A percentile compares a stretch with the other conserved stretches of the same genome.
phyloP scores from a whole-genome alignment of 2,888 invertebrate species.

The Homarus gammarus region DNA sequence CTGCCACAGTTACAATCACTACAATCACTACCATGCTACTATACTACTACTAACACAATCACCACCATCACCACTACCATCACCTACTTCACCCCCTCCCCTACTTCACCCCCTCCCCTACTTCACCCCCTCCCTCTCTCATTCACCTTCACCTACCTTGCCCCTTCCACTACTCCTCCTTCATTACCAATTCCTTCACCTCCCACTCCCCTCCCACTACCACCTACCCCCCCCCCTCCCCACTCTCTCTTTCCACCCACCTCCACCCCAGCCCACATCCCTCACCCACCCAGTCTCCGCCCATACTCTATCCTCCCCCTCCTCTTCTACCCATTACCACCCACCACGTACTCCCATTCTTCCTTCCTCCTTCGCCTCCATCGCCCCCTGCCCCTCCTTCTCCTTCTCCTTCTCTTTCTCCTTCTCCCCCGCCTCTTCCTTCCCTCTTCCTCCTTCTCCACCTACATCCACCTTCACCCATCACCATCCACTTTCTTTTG shows the following conservation, averaged over 20 bases:
- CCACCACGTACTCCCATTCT: background rate
- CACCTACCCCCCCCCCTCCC: background rate
- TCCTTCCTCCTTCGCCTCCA: background rate
- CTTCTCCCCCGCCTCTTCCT: background rate
- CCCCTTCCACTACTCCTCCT: background rate
- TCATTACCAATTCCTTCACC: background rate
- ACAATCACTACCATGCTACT: too few relatives aligned
- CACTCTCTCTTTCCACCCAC: background rate
- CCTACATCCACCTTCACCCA: too few relatives aligned
- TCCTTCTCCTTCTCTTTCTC: conserved; percentile 2
- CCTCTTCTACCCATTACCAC: background rate
- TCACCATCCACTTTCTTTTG: too few relatives aligned
- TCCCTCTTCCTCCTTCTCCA: background rate
- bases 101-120: background rate
- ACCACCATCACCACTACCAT: too few relatives aligned
- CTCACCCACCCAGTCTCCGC: too few relatives aligned
- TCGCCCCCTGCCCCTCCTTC: background rate
- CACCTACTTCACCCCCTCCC: background rate
- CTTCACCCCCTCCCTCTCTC: too few relatives aligned
- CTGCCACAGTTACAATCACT: too few relatives aligned
- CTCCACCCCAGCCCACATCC: too few relatives aligned
- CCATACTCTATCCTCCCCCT: background rate
- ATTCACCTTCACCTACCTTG: background rate
- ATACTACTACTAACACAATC: too few relatives aligned
- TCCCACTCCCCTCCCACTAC: too few relatives aligned